These are phyloP conservation scores for Drosophila baimaii DNA, from an alignment of 1,140 invertebrate genomes.

Conservation along the genomic window DNA sequence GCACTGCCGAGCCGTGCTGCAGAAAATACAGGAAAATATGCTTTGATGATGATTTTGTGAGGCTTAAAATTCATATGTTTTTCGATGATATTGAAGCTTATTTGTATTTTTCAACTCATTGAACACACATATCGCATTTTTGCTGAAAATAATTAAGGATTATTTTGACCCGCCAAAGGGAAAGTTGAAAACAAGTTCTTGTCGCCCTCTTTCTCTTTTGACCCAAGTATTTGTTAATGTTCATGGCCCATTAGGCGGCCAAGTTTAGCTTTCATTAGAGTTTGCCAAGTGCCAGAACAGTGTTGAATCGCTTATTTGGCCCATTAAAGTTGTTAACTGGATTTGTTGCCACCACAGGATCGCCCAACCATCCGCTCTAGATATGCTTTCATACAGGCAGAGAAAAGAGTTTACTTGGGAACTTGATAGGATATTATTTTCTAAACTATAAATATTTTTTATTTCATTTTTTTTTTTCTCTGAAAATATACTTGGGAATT, in stretches of 20 bases:
- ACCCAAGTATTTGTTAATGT: constrained; percentile 35
- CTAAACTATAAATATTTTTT: no score
- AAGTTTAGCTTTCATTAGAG: constrained; percentile 34
- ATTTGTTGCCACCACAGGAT: constrained; percentile 33
- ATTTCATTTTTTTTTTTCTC: no score
- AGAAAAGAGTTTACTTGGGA: not conserved
- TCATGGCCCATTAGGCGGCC: constrained; percentile 29
- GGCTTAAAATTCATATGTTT: constrained; percentile 11
- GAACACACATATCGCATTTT: not conserved
- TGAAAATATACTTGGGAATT: no score
- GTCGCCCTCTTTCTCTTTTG: not conserved
- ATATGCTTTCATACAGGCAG: constrained; percentile 2
- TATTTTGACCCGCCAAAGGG: not conserved
- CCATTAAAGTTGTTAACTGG: constrained; percentile 70
- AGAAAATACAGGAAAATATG: no score
- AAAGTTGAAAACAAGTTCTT: constrained; percentile 20
- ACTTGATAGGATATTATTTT: no score
- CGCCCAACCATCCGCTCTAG: constrained; percentile 2
- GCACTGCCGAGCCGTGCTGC: constrained; percentile 24
- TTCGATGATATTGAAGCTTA: constrained; percentile 7
- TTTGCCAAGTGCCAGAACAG: constrained; percentile 3
- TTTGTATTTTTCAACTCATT: constrained; percentile 37
- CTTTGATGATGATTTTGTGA: constrained; percentile 1
- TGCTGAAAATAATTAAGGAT: not conserved
- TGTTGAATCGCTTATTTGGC: constrained; percentile 46